Evolutionary conservation across 2,797 vertebrate genomes (phyloP), one percentile per base, ranked within the genome.

Genomic region (Gymnodraco acuticeps): DNA sequence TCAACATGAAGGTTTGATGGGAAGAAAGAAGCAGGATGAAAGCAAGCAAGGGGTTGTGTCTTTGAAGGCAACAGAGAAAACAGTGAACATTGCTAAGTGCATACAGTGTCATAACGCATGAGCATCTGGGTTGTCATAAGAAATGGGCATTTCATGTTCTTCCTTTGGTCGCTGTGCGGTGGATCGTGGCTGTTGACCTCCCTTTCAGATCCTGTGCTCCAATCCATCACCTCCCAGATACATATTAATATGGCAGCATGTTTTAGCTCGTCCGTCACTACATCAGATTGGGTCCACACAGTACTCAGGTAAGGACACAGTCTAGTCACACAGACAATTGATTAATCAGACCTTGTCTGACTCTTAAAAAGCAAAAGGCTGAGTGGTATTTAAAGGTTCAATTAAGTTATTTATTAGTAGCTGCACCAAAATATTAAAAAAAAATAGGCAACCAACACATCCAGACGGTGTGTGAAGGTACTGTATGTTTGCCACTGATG

Each of bases 101-200:
- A 67, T 58, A 6, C 56, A 6, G 75, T 89, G 89, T 90, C 89
- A 93, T 85, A 70, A 85, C 77, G 88, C 82, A 88, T 92, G 87
- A 93, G 82, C 84, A 65, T 92, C 77, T 33, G 51, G 63, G 71
- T 60, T 81, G 89, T 91, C 91, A 90, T 71, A 70, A 89, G 88
- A 93, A 92, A 94, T 90, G 92, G 90, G 65, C 72, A 84, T 90
- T 92, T 78, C 81, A 20, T 92, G 92, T 92, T 87, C 78, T 89
- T 82, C 88, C 90, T 83, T 80, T 58, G 68, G 83, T 81, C 11
- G 50, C 73, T 42, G 54, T 50, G 80, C 59, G 52, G 84, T 42
- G 70, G 81, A 81, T 89, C 46, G 76, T 76, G 80, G 82, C 67
- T 68, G 72, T 79, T 90, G 91, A 93, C 92, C 88, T 84, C 81